Evolutionary conservation across 1,140 invertebrate genomes (phyloP), one percentile per base, ranked within the genome.

Genomic region (Caenorhabditis remanei): DNA sequence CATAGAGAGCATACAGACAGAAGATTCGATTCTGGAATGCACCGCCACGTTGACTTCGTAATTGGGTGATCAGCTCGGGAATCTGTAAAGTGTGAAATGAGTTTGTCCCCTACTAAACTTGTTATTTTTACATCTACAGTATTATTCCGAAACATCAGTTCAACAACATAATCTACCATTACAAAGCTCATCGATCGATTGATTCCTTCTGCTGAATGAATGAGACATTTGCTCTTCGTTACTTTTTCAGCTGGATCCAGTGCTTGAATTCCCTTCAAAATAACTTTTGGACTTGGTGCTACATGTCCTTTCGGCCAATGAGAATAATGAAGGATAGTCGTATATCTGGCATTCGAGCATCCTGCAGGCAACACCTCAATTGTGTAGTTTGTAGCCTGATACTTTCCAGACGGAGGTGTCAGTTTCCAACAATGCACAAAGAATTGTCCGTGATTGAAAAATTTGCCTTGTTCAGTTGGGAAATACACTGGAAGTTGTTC

Each of bases 231-330:
- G 43, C 71, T n/a, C n/a, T 79, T 48, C 9, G 71, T 48, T 46
- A 79, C 21, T 14, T 50, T 79, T 46, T 79, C 71, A 9, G 71
- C 2, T 19, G 71, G 43, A 3, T 79, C 46, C 2, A 50, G 43
- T n/a, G 46, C 32, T 8, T 50, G 46, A 79, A 79, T 79, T n/a
- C 71, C 71, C 53, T 50, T 79, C 71, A 79, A n/a, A 50, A 79
- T n/a, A 13, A 79, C 71, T 43, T 79, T 79, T 7, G 71, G 13
- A 79, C 71, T 50, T 6, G 71, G 71, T 24, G 71, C 71, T 46
- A 79, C 71, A n/a, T 50, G 21, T 24, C 71, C 71, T 50, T 79
- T 79, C 21, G 71, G 71, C 71, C 71, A 79, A n/a, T 79, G 71
- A 11, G 71, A 46, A 53, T 79, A 79, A n/a, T 79, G 71, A 11